Base-by-base conservation (phyloP, 2,888 invertebrate genomes). In the Drosophila fulvimacula region DNA sequence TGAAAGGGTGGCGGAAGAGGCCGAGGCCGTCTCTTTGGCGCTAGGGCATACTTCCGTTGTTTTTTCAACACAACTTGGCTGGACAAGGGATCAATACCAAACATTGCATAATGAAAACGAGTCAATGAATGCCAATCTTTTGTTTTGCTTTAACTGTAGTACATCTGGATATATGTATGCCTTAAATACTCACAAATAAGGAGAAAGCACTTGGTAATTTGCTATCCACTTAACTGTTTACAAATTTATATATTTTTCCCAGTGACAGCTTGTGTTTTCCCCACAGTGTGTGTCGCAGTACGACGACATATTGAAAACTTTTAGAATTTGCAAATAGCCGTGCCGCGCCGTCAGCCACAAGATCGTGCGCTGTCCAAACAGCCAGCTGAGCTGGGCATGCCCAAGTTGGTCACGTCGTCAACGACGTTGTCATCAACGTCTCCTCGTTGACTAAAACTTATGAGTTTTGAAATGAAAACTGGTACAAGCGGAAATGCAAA, bases 401-500 rank as follows among this genome's bases (percentile, higher is more conserved):
- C 55, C 73, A 81, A 76, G 68, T 81, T 88, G 85, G 88, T 89
- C 89, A 89, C 77, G 84, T 77, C 63, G 72, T 63, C 69, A 34
- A 21, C 34, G 32, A 34, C 63, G 72, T 58, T 69, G 52, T 59
- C 57, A 58, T 63, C 46, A 61, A 49, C 57, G 71, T 55, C 53
- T 19, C 39, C 39, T 58, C 62, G 86, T 76, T 66, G 79, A 69
- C 83, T 74, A 60, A 83, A 88, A 89, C 90, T 89, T 88, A 89
- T 89, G 87, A 89, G 85, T 90, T 80, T 90, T 79, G 78, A 79
- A 80, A 81, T 80, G 90, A 81, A 89, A 91, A 91, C 81, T 91
- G 82, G 91, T 87, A 77, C 91, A 90, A 91, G 76, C 91, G 91
- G 91, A 91, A 91, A 90, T 91, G 88, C 90, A 91, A 91, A 90